A percentile compares a stretch with the other conserved stretches of the same genome.
These are phyloP conservation scores for Nyctereutes procyonoides DNA, from an alignment of 2,113 vertebrate genomes.

Conservation along the genomic window DNA sequence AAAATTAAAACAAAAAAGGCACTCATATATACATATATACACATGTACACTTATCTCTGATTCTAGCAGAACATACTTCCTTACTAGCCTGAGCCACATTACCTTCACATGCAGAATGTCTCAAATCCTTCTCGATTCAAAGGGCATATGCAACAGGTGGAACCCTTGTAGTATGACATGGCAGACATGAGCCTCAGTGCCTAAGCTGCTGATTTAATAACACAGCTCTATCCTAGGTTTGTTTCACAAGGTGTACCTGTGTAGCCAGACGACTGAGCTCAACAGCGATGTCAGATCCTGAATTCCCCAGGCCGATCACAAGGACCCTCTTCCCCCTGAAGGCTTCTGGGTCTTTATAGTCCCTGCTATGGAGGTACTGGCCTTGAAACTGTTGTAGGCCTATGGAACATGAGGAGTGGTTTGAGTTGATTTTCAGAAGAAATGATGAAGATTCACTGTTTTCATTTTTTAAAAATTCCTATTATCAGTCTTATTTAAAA, in stretches of 20 bases:
- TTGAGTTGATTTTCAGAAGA: slow-evolving; percentile 33
- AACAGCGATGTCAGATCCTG: slow-evolving; percentile 90
- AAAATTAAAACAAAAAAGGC: neutral
- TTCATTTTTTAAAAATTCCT: neutral
- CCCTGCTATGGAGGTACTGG: slow-evolving; percentile 88
- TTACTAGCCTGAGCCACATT: neutral
- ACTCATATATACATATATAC: accelerated
- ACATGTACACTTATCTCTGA: neutral
- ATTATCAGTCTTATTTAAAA: neutral
- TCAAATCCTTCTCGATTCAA: neutral
- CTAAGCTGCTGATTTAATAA: neutral
- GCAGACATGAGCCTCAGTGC: neutral
- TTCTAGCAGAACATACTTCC: neutral
- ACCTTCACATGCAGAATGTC: neutral
- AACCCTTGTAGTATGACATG: neutral
- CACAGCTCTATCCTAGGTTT: accelerated
- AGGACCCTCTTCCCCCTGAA: slow-evolving; percentile 91
- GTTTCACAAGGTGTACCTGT: slow-evolving; percentile 83
- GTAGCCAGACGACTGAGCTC: slow-evolving; percentile 90
- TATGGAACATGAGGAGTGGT: slow-evolving; percentile 67
- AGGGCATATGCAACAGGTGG: neutral
- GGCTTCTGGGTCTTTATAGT: slow-evolving; percentile 89
- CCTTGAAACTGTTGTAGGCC: slow-evolving; percentile 90
- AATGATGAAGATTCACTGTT: neutral
- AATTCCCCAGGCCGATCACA: slow-evolving; percentile 92